Percentiles rank a stretch among this genome's conserved stretches.
Conservation (phyloP, 2,797 vertebrate species). For the Eidolon dupreanum region DNA sequence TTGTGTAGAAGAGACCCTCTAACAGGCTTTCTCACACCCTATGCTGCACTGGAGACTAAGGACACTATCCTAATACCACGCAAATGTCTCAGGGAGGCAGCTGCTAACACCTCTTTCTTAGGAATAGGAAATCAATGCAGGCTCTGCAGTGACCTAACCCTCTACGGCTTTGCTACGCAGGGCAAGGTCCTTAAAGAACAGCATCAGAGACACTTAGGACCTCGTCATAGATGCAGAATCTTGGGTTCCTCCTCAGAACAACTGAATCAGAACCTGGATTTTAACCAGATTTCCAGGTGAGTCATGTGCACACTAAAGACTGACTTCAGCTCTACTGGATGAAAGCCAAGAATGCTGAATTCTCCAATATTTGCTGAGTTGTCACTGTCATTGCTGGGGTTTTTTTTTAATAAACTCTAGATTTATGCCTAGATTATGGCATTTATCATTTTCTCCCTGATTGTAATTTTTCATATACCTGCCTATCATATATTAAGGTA, state of each 20-base stretch:
- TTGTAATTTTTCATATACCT: not conserved
- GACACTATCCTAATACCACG: not conserved
- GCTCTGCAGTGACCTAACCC: not conserved
- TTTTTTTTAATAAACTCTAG: not conserved
- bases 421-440: not conserved
- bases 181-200: not conserved
- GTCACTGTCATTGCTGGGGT: not conserved
- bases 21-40: not conserved
- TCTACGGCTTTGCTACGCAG: not conserved
- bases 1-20: not conserved
- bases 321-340: not conserved
- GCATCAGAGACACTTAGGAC: not conserved
- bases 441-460: not conserved
- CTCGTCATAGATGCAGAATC: not conserved
- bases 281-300: not conserved
- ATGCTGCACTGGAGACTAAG: not conserved
- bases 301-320: not conserved
- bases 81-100: not conserved
- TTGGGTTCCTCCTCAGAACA: not conserved
- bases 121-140: not conserved
- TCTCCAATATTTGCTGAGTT: not conserved
- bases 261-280: not conserved
- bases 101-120: not conserved
- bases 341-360: not conserved
- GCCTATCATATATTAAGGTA: not conserved